These are phyloP conservation scores for Aix galericulata DNA, from an alignment of 2,113 vertebrate species.

Conservation along the genomic window DNA sequence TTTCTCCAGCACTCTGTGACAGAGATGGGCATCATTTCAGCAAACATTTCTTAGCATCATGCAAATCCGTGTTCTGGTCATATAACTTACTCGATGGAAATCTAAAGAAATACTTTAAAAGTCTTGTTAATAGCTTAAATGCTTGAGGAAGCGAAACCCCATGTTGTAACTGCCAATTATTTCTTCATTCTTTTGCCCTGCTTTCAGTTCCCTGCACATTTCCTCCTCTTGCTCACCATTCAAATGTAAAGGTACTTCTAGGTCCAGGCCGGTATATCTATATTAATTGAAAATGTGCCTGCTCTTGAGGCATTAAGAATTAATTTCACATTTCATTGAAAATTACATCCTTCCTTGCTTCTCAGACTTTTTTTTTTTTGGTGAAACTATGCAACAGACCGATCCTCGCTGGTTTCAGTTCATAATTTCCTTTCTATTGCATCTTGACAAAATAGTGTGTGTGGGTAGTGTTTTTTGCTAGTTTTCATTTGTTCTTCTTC, in stretches of 20 bases:
- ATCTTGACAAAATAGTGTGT: not conserved
- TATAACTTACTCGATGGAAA: not conserved
- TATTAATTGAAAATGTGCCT: not conserved
- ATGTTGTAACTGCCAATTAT: conserved; percentile 1
- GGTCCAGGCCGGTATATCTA: not conserved
- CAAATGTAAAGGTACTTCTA: conserved; percentile 30
- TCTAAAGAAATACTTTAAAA: not conserved
- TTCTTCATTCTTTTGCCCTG: conserved; percentile 23
- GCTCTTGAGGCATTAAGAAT: not conserved
- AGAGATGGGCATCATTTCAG: not conserved
- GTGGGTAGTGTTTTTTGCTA: not conserved
- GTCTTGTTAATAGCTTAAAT: not conserved
- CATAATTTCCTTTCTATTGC: not conserved
- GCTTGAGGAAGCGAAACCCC: conserved; percentile 40
- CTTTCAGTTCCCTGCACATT: conserved; percentile 17
- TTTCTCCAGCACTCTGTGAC: not conserved
- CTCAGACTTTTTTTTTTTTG: not conserved
- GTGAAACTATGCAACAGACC: not conserved
- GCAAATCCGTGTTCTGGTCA: not conserved
- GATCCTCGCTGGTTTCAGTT: not conserved
- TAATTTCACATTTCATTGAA: not conserved
- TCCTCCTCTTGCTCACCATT: not conserved
- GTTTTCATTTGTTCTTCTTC: not conserved
- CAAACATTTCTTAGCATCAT: not conserved
- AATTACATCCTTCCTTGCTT: not conserved